Evolutionary conservation across 2,888 invertebrate species (phyloP), one percentile per base, ranked within the genome.

Genomic region (Aproaerema taeniolella): DNA sequence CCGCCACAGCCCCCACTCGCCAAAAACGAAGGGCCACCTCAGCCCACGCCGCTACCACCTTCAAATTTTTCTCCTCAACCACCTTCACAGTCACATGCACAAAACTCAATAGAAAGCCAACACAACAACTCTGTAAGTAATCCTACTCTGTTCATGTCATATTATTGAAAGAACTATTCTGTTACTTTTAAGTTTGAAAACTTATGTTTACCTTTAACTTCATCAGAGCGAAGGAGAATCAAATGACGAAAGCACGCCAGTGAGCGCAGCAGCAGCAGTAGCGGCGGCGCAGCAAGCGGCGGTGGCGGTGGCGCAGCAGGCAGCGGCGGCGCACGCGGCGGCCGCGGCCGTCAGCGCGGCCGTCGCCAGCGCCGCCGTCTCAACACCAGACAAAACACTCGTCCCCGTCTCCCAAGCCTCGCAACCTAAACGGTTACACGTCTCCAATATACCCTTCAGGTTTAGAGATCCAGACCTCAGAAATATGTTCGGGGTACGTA

Each of bases 371-470:
- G 59, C 76, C 47, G 56, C 70, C 43, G 49, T 78, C 64, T 52
- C 77, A 70, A 53, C 77, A 32, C 80, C 88, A 35, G 81, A 87
- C 59, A 86, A 87, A 49, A 64, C 69, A 34, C 86, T 91, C 55
- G 90, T 88, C 46, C 81, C 85, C 33, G 81, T 83, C 53, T 76
- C 83, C 28, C 85, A 83, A 53, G 81, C 73, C 26, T 81, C 82
- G 14, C 95, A 95, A 76, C 97, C 95, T 60, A 98, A 99, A 85
- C 91, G 99, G 73, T 91, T 99, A 61, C 99, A 99, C 86, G 98
- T 99, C 74, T 98, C 98, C 72, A 99, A 99, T 90, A 99, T 99
- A 90, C 99, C 99, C 68, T 99, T 99, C 90, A 91, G 99, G 78
- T 99, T 98, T 89, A 92, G 99, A 88, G 99, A 99, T 89, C 98